phyloP scores from a whole-genome alignment of 2,797 vertebrate species.

The Hippopotamyrus pictus region DNA sequence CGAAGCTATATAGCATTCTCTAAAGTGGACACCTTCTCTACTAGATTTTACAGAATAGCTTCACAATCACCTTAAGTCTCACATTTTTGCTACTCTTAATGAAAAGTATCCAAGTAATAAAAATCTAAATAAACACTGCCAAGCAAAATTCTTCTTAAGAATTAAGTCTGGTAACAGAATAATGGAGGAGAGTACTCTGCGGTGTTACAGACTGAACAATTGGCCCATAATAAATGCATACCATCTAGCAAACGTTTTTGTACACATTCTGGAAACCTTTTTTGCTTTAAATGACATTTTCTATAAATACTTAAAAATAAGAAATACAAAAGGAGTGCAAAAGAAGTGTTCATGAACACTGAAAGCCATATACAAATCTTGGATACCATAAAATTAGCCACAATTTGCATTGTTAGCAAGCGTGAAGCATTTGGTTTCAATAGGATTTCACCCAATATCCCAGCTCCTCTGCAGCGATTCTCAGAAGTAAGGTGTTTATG shows the following conservation, averaged over 20 bases:
- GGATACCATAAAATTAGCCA: background rate
- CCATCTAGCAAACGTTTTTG: background rate
- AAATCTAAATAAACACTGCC: background rate
- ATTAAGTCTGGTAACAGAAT: background rate
- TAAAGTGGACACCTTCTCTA: background rate
- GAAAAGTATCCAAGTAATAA: background rate
- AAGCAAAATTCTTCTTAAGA: background rate
- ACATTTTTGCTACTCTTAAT: background rate
- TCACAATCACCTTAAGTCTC: background rate
- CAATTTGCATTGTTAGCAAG: background rate
- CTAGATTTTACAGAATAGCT: background rate
- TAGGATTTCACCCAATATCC: background rate
- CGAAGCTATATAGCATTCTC: background rate
- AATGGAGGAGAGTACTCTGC: background rate
- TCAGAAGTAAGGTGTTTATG: background rate
- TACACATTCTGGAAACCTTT: background rate
- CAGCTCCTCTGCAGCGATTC: background rate
- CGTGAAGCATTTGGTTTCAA: background rate
- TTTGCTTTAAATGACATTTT: background rate
- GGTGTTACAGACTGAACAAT: background rate
- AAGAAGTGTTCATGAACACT: background rate
- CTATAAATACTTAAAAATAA: background rate
- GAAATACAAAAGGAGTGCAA: background rate
- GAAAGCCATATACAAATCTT: background rate
- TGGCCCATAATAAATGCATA: background rate